These are phyloP conservation scores for Blastobasis adustella DNA, from an alignment of 2,888 invertebrate species.

Conservation along the genomic window DNA sequence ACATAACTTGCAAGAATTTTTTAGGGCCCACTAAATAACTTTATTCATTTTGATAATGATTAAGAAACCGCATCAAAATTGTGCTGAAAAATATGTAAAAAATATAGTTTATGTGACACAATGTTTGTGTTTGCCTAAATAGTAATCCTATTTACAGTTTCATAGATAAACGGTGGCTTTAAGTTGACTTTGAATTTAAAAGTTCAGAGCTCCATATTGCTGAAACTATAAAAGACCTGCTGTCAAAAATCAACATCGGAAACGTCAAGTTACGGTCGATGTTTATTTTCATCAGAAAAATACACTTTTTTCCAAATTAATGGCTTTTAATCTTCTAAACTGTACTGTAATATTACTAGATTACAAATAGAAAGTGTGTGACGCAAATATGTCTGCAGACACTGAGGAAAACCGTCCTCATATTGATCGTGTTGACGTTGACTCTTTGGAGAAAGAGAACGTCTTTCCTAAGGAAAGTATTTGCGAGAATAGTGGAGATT, in stretches of 20 bases:
- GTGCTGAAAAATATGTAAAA: too few relatives aligned
- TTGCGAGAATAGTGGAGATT: constrained; percentile 47
- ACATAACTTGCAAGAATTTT: background rate
- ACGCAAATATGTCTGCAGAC: constrained; percentile 41
- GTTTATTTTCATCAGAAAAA: constrained; percentile 47
- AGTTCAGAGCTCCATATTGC: background rate
- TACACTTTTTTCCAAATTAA: constrained; percentile 29
- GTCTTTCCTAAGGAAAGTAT: constrained; percentile 27
- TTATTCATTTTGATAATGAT: background rate
- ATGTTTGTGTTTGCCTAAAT: too few relatives aligned
- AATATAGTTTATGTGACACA: too few relatives aligned
- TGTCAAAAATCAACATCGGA: constrained; percentile 8
- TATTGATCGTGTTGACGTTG: constrained; percentile 48
- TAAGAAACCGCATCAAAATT: too few relatives aligned
- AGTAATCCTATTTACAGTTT: too few relatives aligned
- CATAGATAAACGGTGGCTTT: too few relatives aligned
- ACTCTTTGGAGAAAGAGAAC: constrained; percentile 39
- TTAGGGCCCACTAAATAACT: background rate
- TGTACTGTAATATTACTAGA: constrained; percentile 20
- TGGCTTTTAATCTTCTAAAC: constrained; percentile 23
- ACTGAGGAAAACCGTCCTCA: constrained; percentile 27
- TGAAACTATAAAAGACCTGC: constrained; percentile 1
- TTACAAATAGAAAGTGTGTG: constrained; percentile 21
- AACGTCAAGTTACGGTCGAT: constrained; percentile 28
- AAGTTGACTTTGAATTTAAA: too few relatives aligned